Conservation (phyloP, 2,113 vertebrate genomes). For the Sceloporus tristichus region DNA sequence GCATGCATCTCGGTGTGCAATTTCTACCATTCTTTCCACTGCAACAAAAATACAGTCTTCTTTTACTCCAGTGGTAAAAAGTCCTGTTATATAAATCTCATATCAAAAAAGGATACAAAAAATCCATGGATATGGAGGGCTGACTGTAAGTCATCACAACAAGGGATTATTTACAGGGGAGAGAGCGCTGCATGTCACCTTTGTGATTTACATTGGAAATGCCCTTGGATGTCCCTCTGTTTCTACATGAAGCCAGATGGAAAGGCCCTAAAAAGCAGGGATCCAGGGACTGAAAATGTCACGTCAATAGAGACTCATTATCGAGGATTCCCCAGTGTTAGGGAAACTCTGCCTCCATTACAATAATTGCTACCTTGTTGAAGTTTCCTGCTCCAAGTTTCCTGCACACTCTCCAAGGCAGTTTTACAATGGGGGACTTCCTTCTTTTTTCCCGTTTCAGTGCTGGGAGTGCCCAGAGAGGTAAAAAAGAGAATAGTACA, state of each 20-base stretch:
- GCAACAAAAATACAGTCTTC: no score
- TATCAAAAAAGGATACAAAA: no score
- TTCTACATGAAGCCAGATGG: background rate
- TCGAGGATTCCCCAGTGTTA: background rate
- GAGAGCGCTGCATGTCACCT: no score
- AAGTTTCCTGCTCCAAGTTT: rapidly evolving
- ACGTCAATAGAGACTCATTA: background rate
- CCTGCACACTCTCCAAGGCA: background rate
- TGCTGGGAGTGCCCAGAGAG: background rate
- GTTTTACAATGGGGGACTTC: conserved; percentile 4
- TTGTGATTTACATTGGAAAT: no score
- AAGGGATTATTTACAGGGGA: no score
- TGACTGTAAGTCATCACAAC: no score
- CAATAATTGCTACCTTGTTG: background rate
- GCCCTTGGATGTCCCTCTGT: rapidly evolving
- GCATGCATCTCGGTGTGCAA: no score
- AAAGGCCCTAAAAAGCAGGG: background rate
- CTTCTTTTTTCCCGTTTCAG: background rate
- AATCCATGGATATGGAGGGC: no score
- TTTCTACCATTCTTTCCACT: no score
- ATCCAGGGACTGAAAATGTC: background rate
- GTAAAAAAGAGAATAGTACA: no score
- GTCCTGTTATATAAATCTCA: no score
- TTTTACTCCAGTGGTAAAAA: no score
- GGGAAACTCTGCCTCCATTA: rapidly evolving